These are phyloP conservation scores for Tenualosa thibaudeaui DNA, from an alignment of 2,797 vertebrate genomes.

Conservation along the genomic window DNA sequence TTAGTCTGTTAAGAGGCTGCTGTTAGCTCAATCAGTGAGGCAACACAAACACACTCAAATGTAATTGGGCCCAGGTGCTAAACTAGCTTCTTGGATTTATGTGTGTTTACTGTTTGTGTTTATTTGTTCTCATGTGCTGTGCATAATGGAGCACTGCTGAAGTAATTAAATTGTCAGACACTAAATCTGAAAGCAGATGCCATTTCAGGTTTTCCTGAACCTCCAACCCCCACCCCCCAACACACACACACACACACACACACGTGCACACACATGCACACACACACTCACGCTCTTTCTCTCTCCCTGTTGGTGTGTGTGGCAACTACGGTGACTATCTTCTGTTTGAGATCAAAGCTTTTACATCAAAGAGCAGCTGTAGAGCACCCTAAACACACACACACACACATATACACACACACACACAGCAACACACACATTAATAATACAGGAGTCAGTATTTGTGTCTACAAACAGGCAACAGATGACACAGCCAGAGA, in stretches of 20 bases:
- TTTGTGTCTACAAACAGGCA: slow-evolving; percentile 40
- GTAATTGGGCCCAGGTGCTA: neutral
- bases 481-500: slow-evolving; percentile 26
- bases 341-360: slow-evolving; percentile 49
- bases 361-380: slow-evolving; percentile 55
- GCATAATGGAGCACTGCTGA: neutral
- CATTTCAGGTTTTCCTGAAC: neutral
- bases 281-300: no score
- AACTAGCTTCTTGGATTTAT: neutral
- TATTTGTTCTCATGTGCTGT: neutral
- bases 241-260: neutral
- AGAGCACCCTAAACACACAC: slow-evolving; percentile 39
- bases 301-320: neutral
- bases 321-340: slow-evolving; percentile 15
- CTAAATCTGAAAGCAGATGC: slow-evolving; percentile 17
- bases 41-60: slow-evolving; percentile 4
- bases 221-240: neutral
- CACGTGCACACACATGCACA: slow-evolving; percentile 4
- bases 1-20: neutral
- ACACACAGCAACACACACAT: slow-evolving; percentile 38
- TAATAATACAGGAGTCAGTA: slow-evolving; percentile 56
- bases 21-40: neutral
- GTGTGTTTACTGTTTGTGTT: neutral
- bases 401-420: neutral
- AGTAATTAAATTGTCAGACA: neutral